phyloP scores from a whole-genome alignment of 2,113 vertebrate species.

The Sorex fumeus region DNA sequence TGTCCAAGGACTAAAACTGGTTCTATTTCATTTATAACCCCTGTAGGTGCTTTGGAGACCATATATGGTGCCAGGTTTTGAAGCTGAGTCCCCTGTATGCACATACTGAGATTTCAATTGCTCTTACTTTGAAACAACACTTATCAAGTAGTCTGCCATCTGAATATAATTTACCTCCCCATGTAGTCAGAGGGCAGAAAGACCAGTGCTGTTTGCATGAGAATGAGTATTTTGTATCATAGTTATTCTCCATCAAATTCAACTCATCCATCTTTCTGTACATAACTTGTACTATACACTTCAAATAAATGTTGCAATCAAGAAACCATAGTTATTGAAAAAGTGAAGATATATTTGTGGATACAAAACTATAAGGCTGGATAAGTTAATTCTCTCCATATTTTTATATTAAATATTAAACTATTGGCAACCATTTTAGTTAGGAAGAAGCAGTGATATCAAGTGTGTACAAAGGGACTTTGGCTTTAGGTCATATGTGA shows the following conservation, averaged over 20 bases:
- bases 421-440: background rate
- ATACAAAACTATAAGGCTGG: background rate
- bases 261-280: background rate
- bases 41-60: too few relatives aligned
- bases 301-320: background rate
- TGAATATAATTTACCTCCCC: constrained; percentile 36
- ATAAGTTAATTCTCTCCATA: background rate
- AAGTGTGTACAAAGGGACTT: background rate
- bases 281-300: background rate
- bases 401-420: constrained; percentile 40
- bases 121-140: background rate
- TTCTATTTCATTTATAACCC: too few relatives aligned
- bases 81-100: too few relatives aligned
- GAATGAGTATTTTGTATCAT: background rate
- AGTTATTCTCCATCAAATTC: constrained; percentile 24
- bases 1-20: too few relatives aligned
- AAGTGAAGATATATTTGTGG: background rate
- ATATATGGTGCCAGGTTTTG: too few relatives aligned
- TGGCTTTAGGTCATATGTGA: constrained; percentile 20
- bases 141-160: constrained; percentile 27
- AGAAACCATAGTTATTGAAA: background rate
- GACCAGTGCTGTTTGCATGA: background rate
- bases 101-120: constrained; percentile 29
- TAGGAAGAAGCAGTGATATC: background rate
- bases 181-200: background rate